These are phyloP conservation scores for Theristicus caerulescens DNA, from an alignment of 2,113 vertebrate species.

Conservation along the genomic window DNA sequence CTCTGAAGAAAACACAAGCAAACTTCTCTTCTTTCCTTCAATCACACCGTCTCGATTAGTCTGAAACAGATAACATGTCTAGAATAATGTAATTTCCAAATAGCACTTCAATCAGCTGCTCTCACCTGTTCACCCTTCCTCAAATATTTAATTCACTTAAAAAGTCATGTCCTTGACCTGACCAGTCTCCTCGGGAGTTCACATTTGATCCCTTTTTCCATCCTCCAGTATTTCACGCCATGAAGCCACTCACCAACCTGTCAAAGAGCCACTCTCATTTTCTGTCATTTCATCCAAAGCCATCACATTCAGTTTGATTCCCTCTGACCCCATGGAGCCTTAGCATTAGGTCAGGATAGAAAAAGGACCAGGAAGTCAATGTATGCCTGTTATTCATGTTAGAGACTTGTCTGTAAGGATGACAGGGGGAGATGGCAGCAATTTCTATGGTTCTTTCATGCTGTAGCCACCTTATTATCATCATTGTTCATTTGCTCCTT, in stretches of 20 bases:
- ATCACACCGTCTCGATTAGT: not conserved
- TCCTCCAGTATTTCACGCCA: not conserved
- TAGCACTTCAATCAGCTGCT: slow-evolving; percentile 30
- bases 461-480: not conserved
- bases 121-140: slow-evolving; percentile 19
- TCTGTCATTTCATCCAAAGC: not conserved
- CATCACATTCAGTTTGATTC: not conserved
- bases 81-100: slow-evolving; percentile 30
- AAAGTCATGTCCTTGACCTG: slow-evolving; percentile 15
- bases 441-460: not conserved
- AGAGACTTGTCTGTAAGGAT: not conserved
- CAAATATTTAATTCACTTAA: slow-evolving; percentile 37
- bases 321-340: not conserved
- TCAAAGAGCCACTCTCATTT: not conserved
- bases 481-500: not conserved
- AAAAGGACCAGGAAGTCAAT: not conserved
- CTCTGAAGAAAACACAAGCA: not conserved
- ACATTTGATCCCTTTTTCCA: slow-evolving; percentile 10
- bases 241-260: not conserved
- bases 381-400: not conserved
- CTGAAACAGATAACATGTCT: not conserved
- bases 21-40: not conserved
- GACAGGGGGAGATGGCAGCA: not conserved
- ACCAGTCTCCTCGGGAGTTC: not conserved
- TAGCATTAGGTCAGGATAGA: not conserved